A percentile compares a stretch with the other conserved stretches of the same genome.
These are phyloP conservation scores for Microtus montanus DNA, from an alignment of 2,113 vertebrate genomes.

Conservation along the genomic window DNA sequence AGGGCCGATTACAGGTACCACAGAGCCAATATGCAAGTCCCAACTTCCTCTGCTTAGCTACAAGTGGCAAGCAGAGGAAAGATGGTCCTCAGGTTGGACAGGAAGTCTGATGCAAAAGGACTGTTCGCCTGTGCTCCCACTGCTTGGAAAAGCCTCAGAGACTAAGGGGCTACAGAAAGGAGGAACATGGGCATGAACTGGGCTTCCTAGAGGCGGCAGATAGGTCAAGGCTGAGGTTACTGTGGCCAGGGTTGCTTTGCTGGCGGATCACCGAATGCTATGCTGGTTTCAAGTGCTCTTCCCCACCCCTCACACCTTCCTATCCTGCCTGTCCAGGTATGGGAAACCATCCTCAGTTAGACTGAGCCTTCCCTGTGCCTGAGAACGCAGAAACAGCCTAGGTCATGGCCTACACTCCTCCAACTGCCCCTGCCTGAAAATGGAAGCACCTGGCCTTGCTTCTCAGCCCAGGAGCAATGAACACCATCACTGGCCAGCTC, in stretches of 20 bases:
- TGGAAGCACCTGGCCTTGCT: not conserved
- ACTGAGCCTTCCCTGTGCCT: not conserved
- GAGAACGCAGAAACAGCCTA: not conserved
- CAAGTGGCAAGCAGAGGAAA: not conserved
- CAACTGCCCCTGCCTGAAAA: not conserved
- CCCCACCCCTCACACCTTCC: not conserved
- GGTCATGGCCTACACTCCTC: not conserved
- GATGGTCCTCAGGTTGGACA: not conserved
- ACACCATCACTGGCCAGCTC: not conserved
- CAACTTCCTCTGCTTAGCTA: constrained; percentile 48
- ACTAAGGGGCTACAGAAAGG: not conserved
- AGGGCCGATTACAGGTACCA: constrained; percentile 79
- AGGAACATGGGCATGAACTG: too few species aligned
- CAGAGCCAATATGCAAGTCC: constrained; percentile 68
- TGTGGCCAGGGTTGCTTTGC: not conserved
- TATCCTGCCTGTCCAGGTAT: not conserved
- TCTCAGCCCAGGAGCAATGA: not conserved
- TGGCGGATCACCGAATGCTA: not conserved
- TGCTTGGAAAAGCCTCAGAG: not conserved
- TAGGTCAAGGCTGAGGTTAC: not conserved
- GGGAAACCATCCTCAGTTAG: not conserved
- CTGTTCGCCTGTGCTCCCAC: not conserved
- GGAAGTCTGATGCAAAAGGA: not conserved
- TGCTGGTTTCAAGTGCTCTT: not conserved
- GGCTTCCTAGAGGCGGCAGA: too few species aligned